Conservation (phyloP, 1,140 invertebrate genomes). For the Drosophila biarmipes region DNA sequence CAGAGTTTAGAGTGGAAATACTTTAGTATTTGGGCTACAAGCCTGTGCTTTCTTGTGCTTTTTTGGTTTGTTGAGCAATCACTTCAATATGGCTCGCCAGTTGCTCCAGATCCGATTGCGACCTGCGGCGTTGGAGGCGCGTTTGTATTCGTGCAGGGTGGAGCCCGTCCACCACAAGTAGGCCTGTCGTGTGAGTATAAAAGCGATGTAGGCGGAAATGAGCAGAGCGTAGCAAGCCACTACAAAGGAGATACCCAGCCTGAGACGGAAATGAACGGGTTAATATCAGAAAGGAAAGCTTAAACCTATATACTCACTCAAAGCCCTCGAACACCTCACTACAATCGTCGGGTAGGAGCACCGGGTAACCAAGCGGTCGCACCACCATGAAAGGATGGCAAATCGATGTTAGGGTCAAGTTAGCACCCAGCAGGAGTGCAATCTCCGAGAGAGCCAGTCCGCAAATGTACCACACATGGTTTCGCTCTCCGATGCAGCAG, state of each 20-base stretch:
- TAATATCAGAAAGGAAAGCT: no score
- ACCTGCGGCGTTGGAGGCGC: slow-evolving; percentile 30
- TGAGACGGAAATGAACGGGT: slow-evolving; percentile 11
- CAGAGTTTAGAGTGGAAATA: slow-evolving; percentile 40
- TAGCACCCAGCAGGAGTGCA: slow-evolving; percentile 81
- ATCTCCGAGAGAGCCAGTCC: slow-evolving; percentile 67
- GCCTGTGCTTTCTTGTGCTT: slow-evolving; percentile 15
- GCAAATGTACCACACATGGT: slow-evolving; percentile 84
- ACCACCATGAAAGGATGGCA: slow-evolving; percentile 85
- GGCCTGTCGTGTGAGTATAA: slow-evolving; percentile 58
- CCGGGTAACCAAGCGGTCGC: slow-evolving; percentile 63
- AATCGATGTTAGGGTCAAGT: slow-evolving; percentile 85
- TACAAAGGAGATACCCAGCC: slow-evolving; percentile 73
- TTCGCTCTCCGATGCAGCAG: slow-evolving; percentile 85
- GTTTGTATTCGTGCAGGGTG: slow-evolving; percentile 80
- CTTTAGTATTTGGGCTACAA: slow-evolving; percentile 38
- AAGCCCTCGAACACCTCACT: slow-evolving; percentile 84
- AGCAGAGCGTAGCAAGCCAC: slow-evolving; percentile 72
- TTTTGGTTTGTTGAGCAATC: slow-evolving; percentile 12
- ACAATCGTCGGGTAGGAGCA: slow-evolving; percentile 85
- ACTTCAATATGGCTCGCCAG: slow-evolving; percentile 68
- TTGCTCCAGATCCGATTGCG: slow-evolving; percentile 68
- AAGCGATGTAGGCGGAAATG: slow-evolving; percentile 56
- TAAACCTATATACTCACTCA: slow-evolving; percentile 66
- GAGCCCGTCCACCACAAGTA: slow-evolving; percentile 66